Percentiles rank a stretch among this genome's conserved stretches.
These are phyloP conservation scores for Hemiprocne comata DNA, from an alignment of 2,113 vertebrate genomes.

Conservation along the genomic window DNA sequence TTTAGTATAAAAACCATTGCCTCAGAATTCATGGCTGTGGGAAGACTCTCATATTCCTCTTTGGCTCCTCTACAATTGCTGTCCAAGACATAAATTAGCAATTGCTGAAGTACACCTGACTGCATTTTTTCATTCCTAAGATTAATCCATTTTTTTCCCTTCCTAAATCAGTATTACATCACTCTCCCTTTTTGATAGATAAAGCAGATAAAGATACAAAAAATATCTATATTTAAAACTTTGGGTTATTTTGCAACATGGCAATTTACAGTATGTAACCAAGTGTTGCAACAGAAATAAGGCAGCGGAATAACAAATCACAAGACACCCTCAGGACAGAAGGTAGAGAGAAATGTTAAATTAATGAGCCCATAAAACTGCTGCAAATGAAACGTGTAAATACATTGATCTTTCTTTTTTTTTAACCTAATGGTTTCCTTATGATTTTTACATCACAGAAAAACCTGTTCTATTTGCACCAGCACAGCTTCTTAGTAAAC, in stretches of 20 bases:
- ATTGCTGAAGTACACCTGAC: slow-evolving; percentile 32
- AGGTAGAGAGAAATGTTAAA: slow-evolving; percentile 98
- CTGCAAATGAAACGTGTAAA: slow-evolving; percentile 99
- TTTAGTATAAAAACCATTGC: background rate
- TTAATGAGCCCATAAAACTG: slow-evolving; percentile 99
- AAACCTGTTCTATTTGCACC: slow-evolving; percentile 96
- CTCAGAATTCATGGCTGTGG: background rate
- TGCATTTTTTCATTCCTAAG: background rate
- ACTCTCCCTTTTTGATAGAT: slow-evolving; percentile 33
- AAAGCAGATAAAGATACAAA: slow-evolving; percentile 58
- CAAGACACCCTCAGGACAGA: slow-evolving; percentile 94
- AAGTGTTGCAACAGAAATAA: slow-evolving; percentile 83
- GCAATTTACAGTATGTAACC: slow-evolving; percentile 86
- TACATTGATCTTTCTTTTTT: slow-evolving; percentile 93
- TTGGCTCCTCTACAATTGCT: background rate
- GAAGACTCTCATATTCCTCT: background rate
- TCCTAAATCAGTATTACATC: slow-evolving; percentile 22
- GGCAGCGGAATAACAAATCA: slow-evolving; percentile 88
- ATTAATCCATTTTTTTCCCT: background rate
- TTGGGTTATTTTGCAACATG: slow-evolving; percentile 81
- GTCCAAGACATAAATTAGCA: slow-evolving; percentile 7
- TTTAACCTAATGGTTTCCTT: slow-evolving; percentile 92
- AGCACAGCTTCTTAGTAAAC: slow-evolving; percentile 96
- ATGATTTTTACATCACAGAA: slow-evolving; percentile 93
- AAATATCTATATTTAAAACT: slow-evolving; percentile 80